Base-by-base conservation (phyloP, 1,140 invertebrate genomes). In the Nebria ingens region DNA sequence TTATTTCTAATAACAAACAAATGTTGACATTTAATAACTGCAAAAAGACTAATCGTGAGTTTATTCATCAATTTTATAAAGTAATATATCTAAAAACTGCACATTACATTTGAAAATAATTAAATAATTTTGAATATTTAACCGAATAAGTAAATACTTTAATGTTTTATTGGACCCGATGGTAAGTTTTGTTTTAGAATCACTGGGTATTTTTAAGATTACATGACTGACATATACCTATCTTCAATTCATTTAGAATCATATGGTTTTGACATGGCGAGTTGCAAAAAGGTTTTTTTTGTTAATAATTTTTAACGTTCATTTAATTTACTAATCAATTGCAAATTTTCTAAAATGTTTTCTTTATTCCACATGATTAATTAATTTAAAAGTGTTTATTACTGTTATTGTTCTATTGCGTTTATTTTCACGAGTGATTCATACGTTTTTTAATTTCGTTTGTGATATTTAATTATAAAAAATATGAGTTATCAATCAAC, bases 401-500 rank as follows among this genome's bases (percentile, higher is more conserved):
- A n/a, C n/a, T n/a, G n/a, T n/a, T n/a, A n/a, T n/a, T 29, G 4
- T 29, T 29, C 25, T 6, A 29, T 29, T 29, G 4, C 4, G 13
- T 6, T 6, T 29, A 29, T 13, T 13, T 29, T 9, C 15, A 11
- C 9, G 40, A 12, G 40, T 17, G 17, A 45, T 45, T 45, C 17
- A 12, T 45, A 45, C 6, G 25, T 45, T 45, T 9, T 45, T 9
- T 12, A 12, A 45, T 45, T 11, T 45, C 40, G n/a, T 6, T 34
- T 34, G 6, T 12, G 9, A 45, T 11, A 45, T 4, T 45, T 11
- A 45, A 11, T 12, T 45, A 11, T 45, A 45, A 45, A 12, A 13
- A 29, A 6, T 4, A 9, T 17, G 4, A 45, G 40, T 45, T 63
- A 59, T 23, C 49, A 57, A 25, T 51, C 59, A 11, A 57, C 55